phyloP scores from a whole-genome alignment of 1,140 invertebrate species.

The Brachionus asplanchnoidis region DNA sequence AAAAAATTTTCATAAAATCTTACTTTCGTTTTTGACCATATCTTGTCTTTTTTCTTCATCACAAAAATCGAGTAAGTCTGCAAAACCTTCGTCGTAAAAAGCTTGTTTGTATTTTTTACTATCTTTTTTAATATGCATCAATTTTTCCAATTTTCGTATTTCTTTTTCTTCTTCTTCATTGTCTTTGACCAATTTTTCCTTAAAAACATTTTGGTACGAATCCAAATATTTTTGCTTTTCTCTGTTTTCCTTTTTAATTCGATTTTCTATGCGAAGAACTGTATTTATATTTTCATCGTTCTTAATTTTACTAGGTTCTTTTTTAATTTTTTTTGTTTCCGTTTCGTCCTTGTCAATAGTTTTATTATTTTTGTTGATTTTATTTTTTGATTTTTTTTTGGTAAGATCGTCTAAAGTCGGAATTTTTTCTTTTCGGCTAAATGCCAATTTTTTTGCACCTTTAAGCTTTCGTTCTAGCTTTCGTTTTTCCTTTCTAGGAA shows the following conservation, averaged over 20 bases:
- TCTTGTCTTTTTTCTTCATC: conserved; percentile 30
- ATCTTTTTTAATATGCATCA: conserved; percentile 33
- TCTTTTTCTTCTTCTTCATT: conserved; percentile 38
- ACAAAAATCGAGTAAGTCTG: conserved; percentile 39
- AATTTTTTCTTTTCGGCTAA: neutral
- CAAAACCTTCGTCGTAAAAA: conserved; percentile 39
- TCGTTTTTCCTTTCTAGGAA: conserved; percentile 18
- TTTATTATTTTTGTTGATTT: neutral
- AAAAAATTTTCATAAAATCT: neutral
- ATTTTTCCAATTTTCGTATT: conserved; percentile 25
- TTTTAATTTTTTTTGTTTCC: neutral
- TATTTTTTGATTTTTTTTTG: neutral
- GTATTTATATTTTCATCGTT: neutral
- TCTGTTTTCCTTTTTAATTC: neutral
- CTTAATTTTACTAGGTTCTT: neutral
- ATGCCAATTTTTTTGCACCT: conserved; percentile 7
- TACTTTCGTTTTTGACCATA: conserved; percentile 28
- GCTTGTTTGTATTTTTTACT: conserved; percentile 16
- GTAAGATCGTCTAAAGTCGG: neutral
- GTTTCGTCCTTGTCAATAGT: neutral
- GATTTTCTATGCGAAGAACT: neutral
- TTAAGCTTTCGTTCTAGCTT: conserved; percentile 31
- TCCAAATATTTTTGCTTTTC: conserved; percentile 25
- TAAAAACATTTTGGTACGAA: neutral
- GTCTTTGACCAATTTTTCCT: conserved; percentile 19